phyloP scores from a whole-genome alignment of 2,888 invertebrate species.

The Ferrisia virgata region DNA sequence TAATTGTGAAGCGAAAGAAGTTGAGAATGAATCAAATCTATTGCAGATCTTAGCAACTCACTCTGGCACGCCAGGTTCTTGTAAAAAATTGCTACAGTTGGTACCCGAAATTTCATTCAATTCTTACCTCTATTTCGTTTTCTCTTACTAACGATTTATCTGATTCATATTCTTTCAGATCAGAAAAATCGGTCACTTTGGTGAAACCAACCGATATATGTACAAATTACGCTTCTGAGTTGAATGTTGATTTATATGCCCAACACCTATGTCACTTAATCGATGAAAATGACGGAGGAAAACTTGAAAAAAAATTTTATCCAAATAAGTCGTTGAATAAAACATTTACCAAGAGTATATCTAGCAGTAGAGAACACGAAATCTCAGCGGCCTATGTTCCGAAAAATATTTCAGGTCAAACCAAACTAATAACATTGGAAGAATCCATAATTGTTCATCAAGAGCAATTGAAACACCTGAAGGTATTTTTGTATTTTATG shows the following conservation, averaged over 20 bases:
- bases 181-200: conserved; percentile 55
- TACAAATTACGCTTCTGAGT: conserved; percentile 57
- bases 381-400: background rate
- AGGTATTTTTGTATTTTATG: conserved; percentile 22
- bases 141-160: background rate
- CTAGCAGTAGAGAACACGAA: background rate
- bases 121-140: background rate
- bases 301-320: conserved; percentile 54
- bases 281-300: conserved; percentile 52
- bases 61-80: conserved; percentile 51
- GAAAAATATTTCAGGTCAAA: background rate
- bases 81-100: conserved; percentile 48
- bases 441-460: conserved; percentile 41
- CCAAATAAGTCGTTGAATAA: conserved; percentile 58
- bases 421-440: conserved; percentile 35
- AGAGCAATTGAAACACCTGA: conserved; percentile 38
- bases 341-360: background rate
- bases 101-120: background rate
- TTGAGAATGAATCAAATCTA: conserved; percentile 61
- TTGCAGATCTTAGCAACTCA: conserved; percentile 60
- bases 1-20: conserved; percentile 52
- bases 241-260: conserved; percentile 56
- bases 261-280: conserved; percentile 60
- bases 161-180: conserved; percentile 38
- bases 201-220: conserved; percentile 54